These are phyloP conservation scores for Lagopus muta DNA, from an alignment of 2,113 vertebrate species.

Conservation along the genomic window DNA sequence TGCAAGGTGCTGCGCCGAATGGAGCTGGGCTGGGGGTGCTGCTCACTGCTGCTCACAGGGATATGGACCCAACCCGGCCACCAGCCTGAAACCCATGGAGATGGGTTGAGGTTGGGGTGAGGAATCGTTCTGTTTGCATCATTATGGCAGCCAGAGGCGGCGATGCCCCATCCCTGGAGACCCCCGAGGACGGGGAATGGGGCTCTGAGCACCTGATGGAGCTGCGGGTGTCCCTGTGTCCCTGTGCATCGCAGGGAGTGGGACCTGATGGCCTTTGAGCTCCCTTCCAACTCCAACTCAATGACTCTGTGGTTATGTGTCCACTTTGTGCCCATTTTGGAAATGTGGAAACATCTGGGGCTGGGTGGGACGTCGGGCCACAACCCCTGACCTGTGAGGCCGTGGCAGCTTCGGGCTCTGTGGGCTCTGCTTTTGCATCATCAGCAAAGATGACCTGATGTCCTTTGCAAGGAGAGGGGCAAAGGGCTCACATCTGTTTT, in stretches of 20 bases:
- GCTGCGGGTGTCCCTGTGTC: no score
- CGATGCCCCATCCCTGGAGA: no score
- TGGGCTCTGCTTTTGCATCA: not conserved
- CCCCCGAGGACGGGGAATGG: no score
- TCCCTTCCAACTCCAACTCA: no score
- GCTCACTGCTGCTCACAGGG: no score
- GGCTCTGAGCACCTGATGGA: no score
- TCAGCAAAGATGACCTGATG: conserved; percentile 51
- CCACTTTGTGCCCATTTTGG: conserved; percentile 51
- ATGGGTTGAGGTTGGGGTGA: no score
- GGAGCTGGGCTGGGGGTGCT: not conserved
- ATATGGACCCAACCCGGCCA: not conserved
- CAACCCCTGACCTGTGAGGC: conserved; percentile 22
- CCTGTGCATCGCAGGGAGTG: no score
- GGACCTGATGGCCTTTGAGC: no score
- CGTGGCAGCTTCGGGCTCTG: not conserved
- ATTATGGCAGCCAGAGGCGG: no score
- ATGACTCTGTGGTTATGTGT: not conserved
- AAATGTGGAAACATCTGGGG: conserved; percentile 37
- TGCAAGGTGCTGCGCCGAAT: not conserved
- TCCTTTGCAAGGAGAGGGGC: conserved; percentile 22
- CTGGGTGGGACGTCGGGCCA: not conserved
- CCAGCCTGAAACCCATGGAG: not conserved
- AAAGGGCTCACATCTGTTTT: conserved; percentile 69
- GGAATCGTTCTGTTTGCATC: no score